Evolutionary conservation across 64 coral and sea anemone genomes (phyloP), one percentile per base, ranked within the genome.

Genomic region (Orbicella faveolata): DNA sequence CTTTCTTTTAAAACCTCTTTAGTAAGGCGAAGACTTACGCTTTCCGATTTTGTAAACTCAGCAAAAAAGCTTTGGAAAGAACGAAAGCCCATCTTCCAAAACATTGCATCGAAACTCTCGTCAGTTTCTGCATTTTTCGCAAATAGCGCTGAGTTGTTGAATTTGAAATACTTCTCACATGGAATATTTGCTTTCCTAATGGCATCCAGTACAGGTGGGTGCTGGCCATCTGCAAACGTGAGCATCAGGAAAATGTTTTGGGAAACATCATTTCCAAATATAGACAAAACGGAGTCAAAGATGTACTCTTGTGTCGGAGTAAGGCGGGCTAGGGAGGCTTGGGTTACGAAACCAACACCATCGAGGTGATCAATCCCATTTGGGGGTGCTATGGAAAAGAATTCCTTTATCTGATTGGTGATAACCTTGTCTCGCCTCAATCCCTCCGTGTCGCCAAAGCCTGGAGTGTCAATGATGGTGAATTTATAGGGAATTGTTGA

Each of bases 211-310:
- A 90, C 78, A 15, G 62, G 88, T 23, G 88, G 88, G 1, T 74
- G 69, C 20, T 90, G 78, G 34, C 78, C 78, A 36, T 90, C 88
- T 75, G 88, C 78, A 81, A 81, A 90, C 1, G 88, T 90, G 26
- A 90, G 41, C 88, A 90, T 90, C 78, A 90, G 81, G 7, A 90
- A 90, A 25, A 90, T 90, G 77, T 57, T 90, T 19, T 90, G 34
- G 66, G 76, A 39, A 6, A 90, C 67, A 20, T 90, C 88, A 34
- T 90, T 90, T 30, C 88, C 88, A 74, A 90, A 90, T 64, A 90
- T 90, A 0, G 76, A 80, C 6, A 90, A 76, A 18, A 90, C 79
- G 44, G 88, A 90, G 25, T 79, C 19, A 36, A 90, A 90, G 23
- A 90, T 90, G 88, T 90, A 90, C n/a, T 78, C 30, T 21, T 90